Evolutionary conservation across 2,888 invertebrate species (phyloP).

Genomic region (Eutolmus rufibarbis): DNA sequence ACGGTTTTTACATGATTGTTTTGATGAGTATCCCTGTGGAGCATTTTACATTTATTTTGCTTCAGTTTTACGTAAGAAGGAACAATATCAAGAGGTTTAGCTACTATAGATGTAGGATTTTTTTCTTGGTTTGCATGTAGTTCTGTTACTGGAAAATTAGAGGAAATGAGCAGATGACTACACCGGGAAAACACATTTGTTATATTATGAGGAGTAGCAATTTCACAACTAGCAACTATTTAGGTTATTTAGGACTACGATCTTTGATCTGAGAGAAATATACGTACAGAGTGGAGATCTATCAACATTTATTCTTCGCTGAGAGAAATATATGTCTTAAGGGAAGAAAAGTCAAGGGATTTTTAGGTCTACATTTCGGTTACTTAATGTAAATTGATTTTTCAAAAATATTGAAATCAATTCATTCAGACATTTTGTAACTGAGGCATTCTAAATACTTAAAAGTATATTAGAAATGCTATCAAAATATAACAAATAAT

Average conservation of each 20-base stretch:
- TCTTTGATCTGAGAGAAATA: background rate
- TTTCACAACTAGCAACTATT: background rate
- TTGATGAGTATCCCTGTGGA: background rate
- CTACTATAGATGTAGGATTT: background rate
- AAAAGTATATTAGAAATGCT: too few relatives aligned
- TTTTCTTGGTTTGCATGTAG: background rate
- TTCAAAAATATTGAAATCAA: background rate
- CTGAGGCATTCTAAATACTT: background rate
- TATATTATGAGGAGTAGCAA: background rate
- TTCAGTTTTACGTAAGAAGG: background rate
- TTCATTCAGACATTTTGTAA: background rate
- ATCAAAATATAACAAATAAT: too few relatives aligned
- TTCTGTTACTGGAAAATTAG: background rate
- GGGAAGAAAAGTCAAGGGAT: background rate
- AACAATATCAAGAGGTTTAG: background rate
- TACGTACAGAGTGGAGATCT: background rate
- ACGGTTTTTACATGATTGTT: conserved; percentile 28
- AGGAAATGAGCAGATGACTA: background rate
- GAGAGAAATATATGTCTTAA: background rate
- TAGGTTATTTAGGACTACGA: background rate
- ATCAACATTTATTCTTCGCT: background rate
- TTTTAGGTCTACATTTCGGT: background rate
- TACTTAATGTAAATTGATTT: too few relatives aligned
- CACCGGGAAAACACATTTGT: background rate
- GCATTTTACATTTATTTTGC: background rate